Conservation (phyloP, 2,113 vertebrate genomes). For the Glaucidium brasilianum region DNA sequence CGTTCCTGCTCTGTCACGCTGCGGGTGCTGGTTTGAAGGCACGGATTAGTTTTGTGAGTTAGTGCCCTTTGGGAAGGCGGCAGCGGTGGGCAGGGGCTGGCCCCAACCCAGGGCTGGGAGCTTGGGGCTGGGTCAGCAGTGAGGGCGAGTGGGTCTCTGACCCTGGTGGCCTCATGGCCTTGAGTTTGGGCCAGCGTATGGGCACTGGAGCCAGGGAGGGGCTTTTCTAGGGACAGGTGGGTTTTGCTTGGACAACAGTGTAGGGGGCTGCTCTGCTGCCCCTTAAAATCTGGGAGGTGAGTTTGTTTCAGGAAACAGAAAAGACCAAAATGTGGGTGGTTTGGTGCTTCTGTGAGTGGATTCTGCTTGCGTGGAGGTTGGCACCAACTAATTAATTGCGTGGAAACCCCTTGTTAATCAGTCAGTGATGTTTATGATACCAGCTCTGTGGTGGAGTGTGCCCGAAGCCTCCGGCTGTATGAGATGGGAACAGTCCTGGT, state of each 20-base stretch:
- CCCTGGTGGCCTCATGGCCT: rapidly evolving
- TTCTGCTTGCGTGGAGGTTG: background rate
- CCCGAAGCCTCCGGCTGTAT: background rate
- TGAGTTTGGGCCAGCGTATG: background rate
- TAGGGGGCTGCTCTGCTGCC: background rate
- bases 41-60: background rate
- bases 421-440: background rate
- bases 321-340: background rate
- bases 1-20: rapidly evolving
- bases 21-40: background rate
- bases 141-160: background rate
- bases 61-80: background rate
- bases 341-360: background rate
- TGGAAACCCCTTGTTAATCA: rapidly evolving
- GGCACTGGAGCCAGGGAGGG: background rate
- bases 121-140: background rate
- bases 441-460: background rate
- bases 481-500: rapidly evolving
- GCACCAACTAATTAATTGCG: background rate
- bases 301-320: background rate
- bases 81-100: rapidly evolving
- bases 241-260: rapidly evolving
- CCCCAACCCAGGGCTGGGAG: background rate
- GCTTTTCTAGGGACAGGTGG: background rate
- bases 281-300: background rate